These are phyloP conservation scores for Platerodrilus igneus DNA, from an alignment of 2,888 invertebrate species.

Conservation along the genomic window DNA sequence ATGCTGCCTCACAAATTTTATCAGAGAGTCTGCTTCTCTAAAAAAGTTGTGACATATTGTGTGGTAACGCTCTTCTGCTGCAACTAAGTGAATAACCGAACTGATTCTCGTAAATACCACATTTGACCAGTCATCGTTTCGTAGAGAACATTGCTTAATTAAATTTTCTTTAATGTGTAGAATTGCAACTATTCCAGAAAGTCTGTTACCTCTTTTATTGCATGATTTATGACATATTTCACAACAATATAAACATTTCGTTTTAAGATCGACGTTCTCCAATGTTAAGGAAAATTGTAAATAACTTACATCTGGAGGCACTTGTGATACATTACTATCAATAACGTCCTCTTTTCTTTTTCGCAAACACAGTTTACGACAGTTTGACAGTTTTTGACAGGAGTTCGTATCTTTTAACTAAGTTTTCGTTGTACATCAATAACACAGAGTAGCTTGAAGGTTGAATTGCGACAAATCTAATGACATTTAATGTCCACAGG, in stretches of 20 bases:
- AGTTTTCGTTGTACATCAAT: no score
- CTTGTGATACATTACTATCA: slow-evolving; percentile 1
- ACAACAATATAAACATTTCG: slow-evolving; percentile 1
- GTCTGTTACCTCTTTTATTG: no score
- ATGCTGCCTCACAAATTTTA: slow-evolving; percentile 2
- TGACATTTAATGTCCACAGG: no score
- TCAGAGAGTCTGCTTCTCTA: slow-evolving; percentile 1
- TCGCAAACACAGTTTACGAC: no score
- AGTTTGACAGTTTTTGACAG: no score
- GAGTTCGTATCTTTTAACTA: no score
- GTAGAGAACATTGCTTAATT: slow-evolving; percentile 1
- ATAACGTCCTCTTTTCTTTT: not conserved
- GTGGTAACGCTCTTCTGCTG: slow-evolving; percentile 3
- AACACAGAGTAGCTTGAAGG: no score
- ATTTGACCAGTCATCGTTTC: slow-evolving; percentile 1
- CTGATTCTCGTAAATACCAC: slow-evolving; percentile 1
- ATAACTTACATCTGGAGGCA: not conserved
- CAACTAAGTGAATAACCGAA: slow-evolving; percentile 4
- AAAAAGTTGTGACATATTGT: slow-evolving; percentile 2
- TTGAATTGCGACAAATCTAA: no score
- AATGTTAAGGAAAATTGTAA: slow-evolving; percentile 1
- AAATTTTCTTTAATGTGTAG: no score
- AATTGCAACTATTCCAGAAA: no score
- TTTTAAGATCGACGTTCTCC: slow-evolving; percentile 1
- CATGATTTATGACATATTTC: slow-evolving; percentile 1